Evolutionary conservation across 1,140 invertebrate species (phyloP).

Genomic region (Microplitis demolitor): DNA sequence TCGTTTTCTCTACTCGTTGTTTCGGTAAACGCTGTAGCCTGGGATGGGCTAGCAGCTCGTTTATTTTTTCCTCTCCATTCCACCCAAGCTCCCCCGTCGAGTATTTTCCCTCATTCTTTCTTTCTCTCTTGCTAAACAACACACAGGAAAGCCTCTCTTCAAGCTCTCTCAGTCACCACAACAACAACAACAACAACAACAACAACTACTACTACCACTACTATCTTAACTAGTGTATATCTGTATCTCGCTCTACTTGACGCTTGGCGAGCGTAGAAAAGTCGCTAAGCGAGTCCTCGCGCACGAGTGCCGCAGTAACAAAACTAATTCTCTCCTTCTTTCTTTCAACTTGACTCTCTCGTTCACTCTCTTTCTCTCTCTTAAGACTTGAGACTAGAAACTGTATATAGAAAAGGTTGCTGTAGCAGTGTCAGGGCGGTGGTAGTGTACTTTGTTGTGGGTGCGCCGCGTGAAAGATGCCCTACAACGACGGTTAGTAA

Average conservation of each 20-base stretch:
- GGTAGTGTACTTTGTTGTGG: not conserved
- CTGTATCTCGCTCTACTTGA: slow-evolving; percentile 21
- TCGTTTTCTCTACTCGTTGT: slow-evolving; percentile 15
- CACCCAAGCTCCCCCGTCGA: not conserved
- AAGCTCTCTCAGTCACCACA: no score
- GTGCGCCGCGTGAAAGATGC: slow-evolving; percentile 2
- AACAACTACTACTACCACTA: not conserved
- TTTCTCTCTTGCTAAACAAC: not conserved
- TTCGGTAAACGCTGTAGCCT: slow-evolving; percentile 30
- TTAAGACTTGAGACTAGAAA: no score
- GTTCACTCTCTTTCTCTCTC: no score
- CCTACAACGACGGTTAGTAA: not conserved
- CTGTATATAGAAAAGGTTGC: no score
- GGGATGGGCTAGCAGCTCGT: slow-evolving; percentile 30
- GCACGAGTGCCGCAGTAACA: slow-evolving; percentile 21
- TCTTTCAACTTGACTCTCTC: no score
- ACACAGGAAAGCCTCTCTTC: slow-evolving; percentile 1
- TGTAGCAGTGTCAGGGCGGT: not conserved
- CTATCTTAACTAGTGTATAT: not conserved
- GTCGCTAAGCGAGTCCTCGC: slow-evolving; percentile 29
- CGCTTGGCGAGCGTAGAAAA: slow-evolving; percentile 26
- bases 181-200: no score
- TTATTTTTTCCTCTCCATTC: slow-evolving; percentile 19
- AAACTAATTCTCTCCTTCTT: not conserved
- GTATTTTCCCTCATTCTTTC: not conserved